Evolutionary conservation across 2,797 vertebrate genomes (phyloP).

Genomic region (Spinus pinus): DNA sequence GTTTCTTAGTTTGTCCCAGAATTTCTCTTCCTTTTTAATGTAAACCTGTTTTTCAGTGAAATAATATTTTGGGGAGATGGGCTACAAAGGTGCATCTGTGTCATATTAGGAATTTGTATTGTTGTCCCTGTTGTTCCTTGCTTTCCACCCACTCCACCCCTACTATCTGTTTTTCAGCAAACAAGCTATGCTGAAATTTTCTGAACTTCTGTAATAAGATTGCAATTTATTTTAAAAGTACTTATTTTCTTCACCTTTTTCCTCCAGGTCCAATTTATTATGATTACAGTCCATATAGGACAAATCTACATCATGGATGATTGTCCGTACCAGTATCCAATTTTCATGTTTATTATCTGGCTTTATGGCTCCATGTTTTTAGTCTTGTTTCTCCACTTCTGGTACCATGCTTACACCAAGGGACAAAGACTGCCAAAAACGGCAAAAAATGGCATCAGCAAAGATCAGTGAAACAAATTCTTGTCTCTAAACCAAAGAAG

Average conservation of each 20-base stretch:
- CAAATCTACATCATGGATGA: slow-evolving; percentile 92
- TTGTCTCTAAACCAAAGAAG: not conserved
- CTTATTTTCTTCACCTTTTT: not conserved
- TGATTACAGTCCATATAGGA: slow-evolving; percentile 85
- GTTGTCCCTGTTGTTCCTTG: not conserved
- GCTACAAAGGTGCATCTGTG: not conserved
- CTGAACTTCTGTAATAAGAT: not conserved
- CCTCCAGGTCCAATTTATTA: slow-evolving; percentile 87
- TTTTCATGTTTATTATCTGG: slow-evolving; percentile 91
- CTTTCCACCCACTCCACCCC: not conserved
- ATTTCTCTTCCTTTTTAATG: not conserved
- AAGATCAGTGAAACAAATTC: slow-evolving; percentile 66
- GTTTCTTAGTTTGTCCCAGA: not conserved
- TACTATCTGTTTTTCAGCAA: not conserved
- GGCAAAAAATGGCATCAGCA: slow-evolving; percentile 75
- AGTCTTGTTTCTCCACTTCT: slow-evolving; percentile 94
- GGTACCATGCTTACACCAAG: slow-evolving; percentile 96
- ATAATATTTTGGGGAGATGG: not conserved
- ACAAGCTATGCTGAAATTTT: not conserved
- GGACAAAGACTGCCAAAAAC: slow-evolving; percentile 90
- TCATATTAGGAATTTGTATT: not conserved
- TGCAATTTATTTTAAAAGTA: not conserved
- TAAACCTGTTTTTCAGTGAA: not conserved
- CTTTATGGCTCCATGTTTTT: slow-evolving; percentile 88
- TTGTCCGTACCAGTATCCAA: slow-evolving; percentile 88